Evolutionary conservation across 2,888 invertebrate species (phyloP).

Genomic region (Epinotia nisella): DNA sequence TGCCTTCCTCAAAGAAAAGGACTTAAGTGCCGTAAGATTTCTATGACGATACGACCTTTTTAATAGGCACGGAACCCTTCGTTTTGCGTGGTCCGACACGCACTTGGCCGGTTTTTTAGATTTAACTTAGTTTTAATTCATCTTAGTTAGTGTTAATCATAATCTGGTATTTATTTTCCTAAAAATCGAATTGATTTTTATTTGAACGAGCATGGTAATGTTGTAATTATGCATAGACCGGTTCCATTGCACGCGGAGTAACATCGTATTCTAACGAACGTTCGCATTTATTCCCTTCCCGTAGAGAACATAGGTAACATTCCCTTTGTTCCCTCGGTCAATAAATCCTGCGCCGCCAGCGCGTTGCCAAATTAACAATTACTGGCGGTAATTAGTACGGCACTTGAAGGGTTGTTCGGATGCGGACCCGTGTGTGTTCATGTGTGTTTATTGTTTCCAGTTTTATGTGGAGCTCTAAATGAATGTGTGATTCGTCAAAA

Average conservation of each 20-base stretch:
- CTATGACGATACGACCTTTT: too few species aligned
- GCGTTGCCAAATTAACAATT: constrained; percentile 42
- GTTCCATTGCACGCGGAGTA: background rate
- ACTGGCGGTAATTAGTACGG: constrained; percentile 36
- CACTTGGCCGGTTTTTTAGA: too few species aligned
- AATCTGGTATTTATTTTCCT: too few species aligned
- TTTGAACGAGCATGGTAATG: background rate
- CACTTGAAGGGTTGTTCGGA: constrained; percentile 28
- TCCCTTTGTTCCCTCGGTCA: constrained; percentile 22
- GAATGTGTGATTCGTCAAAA: background rate
- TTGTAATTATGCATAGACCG: background rate
- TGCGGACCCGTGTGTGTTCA: constrained; percentile 17
- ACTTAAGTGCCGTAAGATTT: too few species aligned
- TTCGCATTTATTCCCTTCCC: constrained; percentile 1
- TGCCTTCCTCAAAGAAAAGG: too few species aligned
- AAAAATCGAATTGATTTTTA: too few species aligned
- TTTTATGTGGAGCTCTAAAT: background rate
- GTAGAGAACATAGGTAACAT: constrained; percentile 8
- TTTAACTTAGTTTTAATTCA: too few species aligned
- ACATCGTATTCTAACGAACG: background rate
- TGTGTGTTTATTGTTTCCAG: background rate
- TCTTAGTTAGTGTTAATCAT: too few species aligned
- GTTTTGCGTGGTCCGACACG: too few species aligned
- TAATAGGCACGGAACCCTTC: too few species aligned
- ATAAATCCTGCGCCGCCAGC: constrained; percentile 23